Percentiles rank a stretch among this genome's conserved stretches.
phyloP scores from a whole-genome alignment of 2,113 vertebrate genomes.

The Oncorhynchus nerka region DNA sequence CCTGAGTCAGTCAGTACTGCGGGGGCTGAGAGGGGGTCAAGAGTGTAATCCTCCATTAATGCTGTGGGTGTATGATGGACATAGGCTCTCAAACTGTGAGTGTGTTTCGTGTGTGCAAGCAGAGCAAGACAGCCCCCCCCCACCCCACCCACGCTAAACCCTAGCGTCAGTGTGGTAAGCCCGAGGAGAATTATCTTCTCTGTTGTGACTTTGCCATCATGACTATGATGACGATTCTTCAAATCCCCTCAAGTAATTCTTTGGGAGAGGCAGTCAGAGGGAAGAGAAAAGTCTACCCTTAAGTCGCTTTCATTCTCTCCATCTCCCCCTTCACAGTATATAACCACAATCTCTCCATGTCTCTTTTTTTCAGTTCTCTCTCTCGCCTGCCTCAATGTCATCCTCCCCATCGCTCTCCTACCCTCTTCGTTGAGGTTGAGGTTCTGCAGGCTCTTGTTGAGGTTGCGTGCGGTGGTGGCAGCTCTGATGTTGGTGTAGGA shows the following conservation, averaged over 20 bases:
- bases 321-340: no score
- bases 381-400: not conserved
- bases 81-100: not conserved
- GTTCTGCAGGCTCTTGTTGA: conserved; percentile 98
- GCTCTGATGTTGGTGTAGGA: conserved; percentile 98
- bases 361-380: not conserved
- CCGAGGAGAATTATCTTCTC: not conserved
- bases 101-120: not conserved
- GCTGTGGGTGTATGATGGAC: not conserved
- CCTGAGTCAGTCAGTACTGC: conserved; percentile 5
- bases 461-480: conserved; percentile 84
- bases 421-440: conserved; percentile 94
- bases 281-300: not conserved
- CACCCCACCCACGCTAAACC: not conserved
- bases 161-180: not conserved
- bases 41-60: not conserved
- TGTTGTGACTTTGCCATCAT: not conserved
- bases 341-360: no score
- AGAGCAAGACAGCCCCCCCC: not conserved
- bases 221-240: not conserved
- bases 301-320: conserved; percentile 2
- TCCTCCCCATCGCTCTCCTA: conserved; percentile 41
- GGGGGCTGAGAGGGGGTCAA: conserved; percentile 19
- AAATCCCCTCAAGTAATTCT: no score
- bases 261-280: no score